Conservation (phyloP, 1,140 invertebrate species). For the Neodiprion fabricii region DNA sequence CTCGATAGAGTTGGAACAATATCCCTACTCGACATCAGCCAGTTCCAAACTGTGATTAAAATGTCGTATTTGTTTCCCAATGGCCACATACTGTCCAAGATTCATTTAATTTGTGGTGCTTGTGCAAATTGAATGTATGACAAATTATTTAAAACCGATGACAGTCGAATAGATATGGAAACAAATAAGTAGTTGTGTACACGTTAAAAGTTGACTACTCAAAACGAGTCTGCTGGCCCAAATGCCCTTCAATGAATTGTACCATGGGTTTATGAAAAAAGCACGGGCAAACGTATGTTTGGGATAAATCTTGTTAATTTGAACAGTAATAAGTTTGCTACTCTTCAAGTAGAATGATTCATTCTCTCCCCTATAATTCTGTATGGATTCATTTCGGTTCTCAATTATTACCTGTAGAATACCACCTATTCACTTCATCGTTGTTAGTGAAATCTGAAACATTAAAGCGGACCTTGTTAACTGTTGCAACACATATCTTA, state of each 20-base stretch:
- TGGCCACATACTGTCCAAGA: neutral
- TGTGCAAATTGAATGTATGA: neutral
- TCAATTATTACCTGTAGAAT: neutral
- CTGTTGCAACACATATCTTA: no score
- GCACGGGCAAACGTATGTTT: neutral
- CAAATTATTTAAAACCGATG: neutral
- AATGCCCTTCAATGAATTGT: neutral
- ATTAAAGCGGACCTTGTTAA: neutral
- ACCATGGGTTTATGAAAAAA: neutral
- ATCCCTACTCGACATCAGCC: neutral
- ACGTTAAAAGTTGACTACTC: no score
- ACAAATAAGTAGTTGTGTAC: no score
- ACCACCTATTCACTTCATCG: neutral
- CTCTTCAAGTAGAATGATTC: neutral
- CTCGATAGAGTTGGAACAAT: constrained; percentile 25
- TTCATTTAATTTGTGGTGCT: neutral
- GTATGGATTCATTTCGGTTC: neutral
- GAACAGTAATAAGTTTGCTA: neutral
- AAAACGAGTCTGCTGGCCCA: neutral
- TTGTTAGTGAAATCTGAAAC: neutral
- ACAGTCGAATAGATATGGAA: no score
- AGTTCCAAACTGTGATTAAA: no score
- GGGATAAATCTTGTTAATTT: neutral
- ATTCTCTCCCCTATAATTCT: neutral
- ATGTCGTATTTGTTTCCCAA: no score